Conservation (phyloP, 2,888 invertebrate species). For the Drosophila mulleri region DNA sequence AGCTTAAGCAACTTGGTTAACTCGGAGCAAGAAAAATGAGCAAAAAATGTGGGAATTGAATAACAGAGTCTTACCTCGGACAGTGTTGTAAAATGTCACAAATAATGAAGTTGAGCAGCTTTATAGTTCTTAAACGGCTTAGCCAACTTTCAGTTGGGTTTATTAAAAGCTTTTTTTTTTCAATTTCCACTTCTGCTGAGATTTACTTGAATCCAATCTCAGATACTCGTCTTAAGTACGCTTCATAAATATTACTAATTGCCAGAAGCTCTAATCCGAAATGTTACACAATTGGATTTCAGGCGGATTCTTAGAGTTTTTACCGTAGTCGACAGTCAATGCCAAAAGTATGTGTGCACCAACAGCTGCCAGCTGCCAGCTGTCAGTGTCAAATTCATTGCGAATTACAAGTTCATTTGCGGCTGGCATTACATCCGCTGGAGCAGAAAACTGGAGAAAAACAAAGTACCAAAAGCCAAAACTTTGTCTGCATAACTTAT, state of each 20-base stretch:
- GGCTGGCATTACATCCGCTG: conserved; percentile 72
- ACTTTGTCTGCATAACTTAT: conserved; percentile 65
- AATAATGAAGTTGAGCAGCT: not conserved
- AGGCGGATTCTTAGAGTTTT: conserved; percentile 5
- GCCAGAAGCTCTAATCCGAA: conserved; percentile 34
- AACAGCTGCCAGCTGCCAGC: conserved; percentile 50
- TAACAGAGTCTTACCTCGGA: not conserved
- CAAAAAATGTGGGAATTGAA: not conserved
- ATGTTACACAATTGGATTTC: conserved; percentile 47
- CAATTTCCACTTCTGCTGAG: not conserved
- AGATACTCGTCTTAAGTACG: not conserved
- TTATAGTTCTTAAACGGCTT: too few species aligned
- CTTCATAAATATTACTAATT: not conserved
- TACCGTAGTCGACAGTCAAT: conserved; percentile 41
- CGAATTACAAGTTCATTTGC: conserved; percentile 78
- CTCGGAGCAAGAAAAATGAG: conserved; percentile 9
- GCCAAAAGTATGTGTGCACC: conserved; percentile 51
- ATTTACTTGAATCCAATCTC: not conserved
- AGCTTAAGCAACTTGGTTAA: conserved; percentile 27
- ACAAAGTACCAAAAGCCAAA: conserved; percentile 20
- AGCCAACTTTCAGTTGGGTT: not conserved
- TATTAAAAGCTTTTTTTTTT: not conserved
- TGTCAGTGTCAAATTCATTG: conserved; percentile 80
- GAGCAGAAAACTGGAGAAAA: conserved; percentile 26
- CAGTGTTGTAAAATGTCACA: not conserved